A percentile compares a stretch with the other conserved stretches of the same genome.
phyloP scores from a whole-genome alignment of 2,797 vertebrate species.

The Heliangelus exortis region DNA sequence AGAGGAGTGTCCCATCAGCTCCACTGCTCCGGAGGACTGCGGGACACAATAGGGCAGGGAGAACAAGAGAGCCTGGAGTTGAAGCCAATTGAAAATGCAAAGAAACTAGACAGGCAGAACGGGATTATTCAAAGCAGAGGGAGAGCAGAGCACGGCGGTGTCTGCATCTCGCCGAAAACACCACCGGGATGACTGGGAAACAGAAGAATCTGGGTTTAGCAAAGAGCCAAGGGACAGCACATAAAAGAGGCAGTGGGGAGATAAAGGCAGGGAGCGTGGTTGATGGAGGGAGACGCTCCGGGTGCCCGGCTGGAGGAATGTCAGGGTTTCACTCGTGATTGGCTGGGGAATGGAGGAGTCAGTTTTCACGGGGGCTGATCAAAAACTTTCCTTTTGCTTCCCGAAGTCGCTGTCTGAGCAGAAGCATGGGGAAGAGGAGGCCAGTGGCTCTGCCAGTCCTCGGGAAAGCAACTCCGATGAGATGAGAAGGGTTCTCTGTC shows the following conservation, averaged over 20 bases:
- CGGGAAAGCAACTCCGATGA: neutral
- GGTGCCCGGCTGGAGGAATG: conserved; percentile 70
- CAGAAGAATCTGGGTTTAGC: neutral
- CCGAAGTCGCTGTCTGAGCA: neutral
- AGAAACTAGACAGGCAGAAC: conserved; percentile 11
- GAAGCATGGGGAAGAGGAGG: conserved; percentile 4
- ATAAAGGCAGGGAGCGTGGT: neutral
- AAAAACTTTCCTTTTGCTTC: conserved; percentile 50
- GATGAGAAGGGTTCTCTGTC: neutral
- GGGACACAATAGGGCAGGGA: neutral
- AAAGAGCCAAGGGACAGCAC: neutral
- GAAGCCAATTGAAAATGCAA: neutral
- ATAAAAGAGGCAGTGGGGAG: neutral
- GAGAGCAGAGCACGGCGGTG: neutral
- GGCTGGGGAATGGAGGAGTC: conserved; percentile 69
- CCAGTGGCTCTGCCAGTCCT: neutral
- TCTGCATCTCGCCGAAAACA: neutral
- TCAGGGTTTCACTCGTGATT: conserved; percentile 52
- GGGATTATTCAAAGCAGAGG: neutral
- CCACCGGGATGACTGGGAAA: neutral
- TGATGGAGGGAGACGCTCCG: conserved; percentile 7
- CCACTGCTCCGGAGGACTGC: neutral
- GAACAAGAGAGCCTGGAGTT: neutral
- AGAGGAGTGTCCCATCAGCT: neutral
- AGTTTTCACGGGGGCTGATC: conserved; percentile 70